Evolutionary conservation across 2,113 vertebrate species (phyloP), one percentile per base, ranked within the genome.

Genomic region (Cygnus atratus): DNA sequence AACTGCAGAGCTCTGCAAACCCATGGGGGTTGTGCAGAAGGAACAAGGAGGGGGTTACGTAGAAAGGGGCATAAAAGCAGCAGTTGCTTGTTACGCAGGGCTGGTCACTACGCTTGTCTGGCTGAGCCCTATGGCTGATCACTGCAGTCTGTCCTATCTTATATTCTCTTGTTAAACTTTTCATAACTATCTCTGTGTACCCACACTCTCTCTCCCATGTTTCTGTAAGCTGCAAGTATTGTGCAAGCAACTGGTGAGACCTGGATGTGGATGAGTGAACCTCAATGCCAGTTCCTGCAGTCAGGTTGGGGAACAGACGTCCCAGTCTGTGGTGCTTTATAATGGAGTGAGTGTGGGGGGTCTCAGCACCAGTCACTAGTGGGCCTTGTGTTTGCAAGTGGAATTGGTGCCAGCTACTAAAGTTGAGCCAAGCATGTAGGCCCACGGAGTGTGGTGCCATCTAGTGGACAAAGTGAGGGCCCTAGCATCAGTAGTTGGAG

Each of bases 21-120:
- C 22, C 1, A 0, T 22, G 43, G 28, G 21, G 33, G 19, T 39
- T 18, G 31, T 66, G 13, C 5, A 80, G 44, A 28, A 43, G 41
- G 15, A 80, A 52, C 11, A 86, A 76, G 37, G 37, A 24, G 50
- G 50, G 15, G 10, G 13, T 28, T 4, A 83, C n/a, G 29, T 11
- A 91, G 37, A 25, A 71, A 72, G 21, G 50, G 50, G 24, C 12
- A 52, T 52, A 25, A 52, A 52, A 52, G 71, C 43, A 13, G 9
- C 1, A 1, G 16, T 6, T 52, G 50, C 10, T 20, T 39, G 13
- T 24, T 25, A 48, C 77, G 59, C 5, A 65, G 22, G 29, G 20
- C 5, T 25, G 33, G 16, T 37, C 13, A 21, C 10, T 25, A 7
- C 0, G 1, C 4, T 59, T 58, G 3, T 58, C 46, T 28, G 43